phyloP scores from a whole-genome alignment of 2,888 invertebrate genomes.

The Torymus texanus region DNA sequence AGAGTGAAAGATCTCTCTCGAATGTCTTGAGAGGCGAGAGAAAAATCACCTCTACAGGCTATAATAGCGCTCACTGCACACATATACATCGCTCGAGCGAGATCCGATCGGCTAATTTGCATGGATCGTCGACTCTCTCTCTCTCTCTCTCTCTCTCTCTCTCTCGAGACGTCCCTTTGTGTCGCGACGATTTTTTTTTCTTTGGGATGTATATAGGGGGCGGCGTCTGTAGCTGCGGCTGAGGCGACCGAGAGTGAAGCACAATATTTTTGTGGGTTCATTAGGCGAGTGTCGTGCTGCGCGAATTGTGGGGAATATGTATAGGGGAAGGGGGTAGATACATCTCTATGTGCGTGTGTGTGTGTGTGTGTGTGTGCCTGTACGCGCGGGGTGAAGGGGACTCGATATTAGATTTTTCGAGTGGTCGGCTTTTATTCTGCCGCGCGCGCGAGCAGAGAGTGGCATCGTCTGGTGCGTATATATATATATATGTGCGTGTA shows the following conservation, averaged over 20 bases:
- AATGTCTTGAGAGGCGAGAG: constrained; percentile 21
- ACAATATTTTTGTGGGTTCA: constrained; percentile 52
- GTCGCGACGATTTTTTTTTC: constrained; percentile 8
- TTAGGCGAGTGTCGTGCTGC: constrained; percentile 46
- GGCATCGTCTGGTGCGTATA: neutral
- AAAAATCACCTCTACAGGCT: constrained; percentile 20
- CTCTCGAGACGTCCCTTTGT: neutral
- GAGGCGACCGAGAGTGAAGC: constrained; percentile 8
- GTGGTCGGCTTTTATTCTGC: constrained; percentile 26
- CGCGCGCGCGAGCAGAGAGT: neutral
- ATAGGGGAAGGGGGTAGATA: no score
- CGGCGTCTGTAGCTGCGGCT: neutral
- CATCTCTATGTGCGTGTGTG: no score
- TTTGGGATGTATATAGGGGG: neutral
- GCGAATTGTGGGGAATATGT: neutral
- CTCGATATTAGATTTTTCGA: constrained; percentile 54
- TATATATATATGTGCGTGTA: neutral
- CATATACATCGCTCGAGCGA: neutral
- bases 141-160: neutral
- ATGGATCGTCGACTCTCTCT: neutral
- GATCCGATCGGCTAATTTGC: constrained; percentile 16
- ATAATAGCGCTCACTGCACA: constrained; percentile 20
- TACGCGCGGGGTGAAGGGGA: neutral
- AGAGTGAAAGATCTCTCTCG: neutral
- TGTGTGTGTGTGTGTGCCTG: no score